A percentile compares a stretch with the other conserved stretches of the same genome.
Evolutionary conservation across 2,888 invertebrate genomes (phyloP).

Genomic region (Tenthredo distinguenda): DNA sequence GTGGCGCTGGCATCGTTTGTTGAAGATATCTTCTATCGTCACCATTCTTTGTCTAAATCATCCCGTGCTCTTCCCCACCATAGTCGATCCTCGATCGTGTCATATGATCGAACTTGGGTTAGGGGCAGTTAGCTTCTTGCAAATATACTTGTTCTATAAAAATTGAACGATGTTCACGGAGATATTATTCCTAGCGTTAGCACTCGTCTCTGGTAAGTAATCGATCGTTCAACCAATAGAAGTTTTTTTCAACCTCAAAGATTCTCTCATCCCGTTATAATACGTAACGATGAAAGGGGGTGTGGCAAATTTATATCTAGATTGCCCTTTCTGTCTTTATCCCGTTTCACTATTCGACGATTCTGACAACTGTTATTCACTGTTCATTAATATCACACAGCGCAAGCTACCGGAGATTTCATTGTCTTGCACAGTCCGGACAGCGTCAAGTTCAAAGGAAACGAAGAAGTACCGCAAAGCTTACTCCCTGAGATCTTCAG

Average conservation of each 20-base stretch:
- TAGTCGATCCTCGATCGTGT: conserved; percentile 15
- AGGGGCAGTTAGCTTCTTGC: not conserved
- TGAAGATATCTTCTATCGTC: not conserved
- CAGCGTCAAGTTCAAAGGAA: conserved; percentile 85
- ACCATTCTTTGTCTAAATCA: not conserved
- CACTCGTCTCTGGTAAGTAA: conserved; percentile 25
- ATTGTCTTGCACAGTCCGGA: conserved; percentile 85
- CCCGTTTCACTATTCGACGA: not conserved
- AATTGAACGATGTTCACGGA: conserved; percentile 25
- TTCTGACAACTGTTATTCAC: conserved; percentile 62
- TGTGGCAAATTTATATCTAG: conserved; percentile 27
- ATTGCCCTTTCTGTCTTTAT: not conserved
- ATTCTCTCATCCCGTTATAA: not conserved
- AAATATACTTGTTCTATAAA: not conserved
- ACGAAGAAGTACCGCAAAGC: conserved; percentile 83
- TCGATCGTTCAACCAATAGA: not conserved
- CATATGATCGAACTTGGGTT: conserved; percentile 48
- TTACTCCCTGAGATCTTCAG: conserved; percentile 86
- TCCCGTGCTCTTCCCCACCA: not conserved
- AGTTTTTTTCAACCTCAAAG: not conserved
- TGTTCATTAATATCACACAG: conserved; percentile 65
- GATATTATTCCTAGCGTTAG: conserved; percentile 27
- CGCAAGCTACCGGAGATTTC: conserved; percentile 84
- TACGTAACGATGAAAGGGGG: conserved; percentile 39
- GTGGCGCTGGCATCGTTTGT: not conserved